These are phyloP conservation scores for Albula glossodonta DNA, from an alignment of 2,113 vertebrate genomes.

Conservation along the genomic window DNA sequence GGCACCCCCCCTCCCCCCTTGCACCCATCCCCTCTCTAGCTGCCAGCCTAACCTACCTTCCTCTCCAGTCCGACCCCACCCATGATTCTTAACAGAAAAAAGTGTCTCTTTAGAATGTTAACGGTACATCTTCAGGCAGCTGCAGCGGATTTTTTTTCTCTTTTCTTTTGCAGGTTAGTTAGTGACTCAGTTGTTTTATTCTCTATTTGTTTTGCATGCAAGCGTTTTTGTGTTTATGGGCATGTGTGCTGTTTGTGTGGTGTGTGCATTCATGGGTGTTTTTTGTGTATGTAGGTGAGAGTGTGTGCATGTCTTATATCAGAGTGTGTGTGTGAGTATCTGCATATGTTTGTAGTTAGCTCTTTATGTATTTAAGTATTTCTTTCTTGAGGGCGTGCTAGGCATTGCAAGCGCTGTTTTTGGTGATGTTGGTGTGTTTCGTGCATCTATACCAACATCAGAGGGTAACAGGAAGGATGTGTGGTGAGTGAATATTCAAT, in stretches of 20 bases:
- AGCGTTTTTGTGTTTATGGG: conserved; percentile 47
- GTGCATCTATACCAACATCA: conserved; percentile 43
- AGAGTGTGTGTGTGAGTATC: conserved; percentile 24
- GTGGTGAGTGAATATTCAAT: conserved; percentile 20
- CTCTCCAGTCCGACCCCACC: conserved; percentile 18
- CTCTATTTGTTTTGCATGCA: conserved; percentile 61
- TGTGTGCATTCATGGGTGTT: background rate
- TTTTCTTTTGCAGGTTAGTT: conserved; percentile 40
- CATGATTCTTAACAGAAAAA: conserved; percentile 38
- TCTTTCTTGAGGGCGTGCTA: conserved; percentile 26
- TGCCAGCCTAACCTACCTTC: background rate
- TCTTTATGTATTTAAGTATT: conserved; percentile 21
- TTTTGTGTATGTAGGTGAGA: background rate
- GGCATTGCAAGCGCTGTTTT: conserved; percentile 41
- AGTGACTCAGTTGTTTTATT: conserved; percentile 45
- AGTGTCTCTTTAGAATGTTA: conserved; percentile 42
- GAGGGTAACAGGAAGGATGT: conserved; percentile 40
- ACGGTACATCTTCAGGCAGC: conserved; percentile 51
- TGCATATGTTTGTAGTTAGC: conserved; percentile 39
- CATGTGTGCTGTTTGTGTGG: conserved; percentile 23
- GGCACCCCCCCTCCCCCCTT: conserved; percentile 32
- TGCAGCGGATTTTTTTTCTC: conserved; percentile 49
- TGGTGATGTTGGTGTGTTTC: conserved; percentile 35
- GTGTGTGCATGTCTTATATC: too few species aligned
- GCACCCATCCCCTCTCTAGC: background rate